phyloP scores from a whole-genome alignment of 2,113 vertebrate genomes.

The Cryptomyrus ogoouensis region DNA sequence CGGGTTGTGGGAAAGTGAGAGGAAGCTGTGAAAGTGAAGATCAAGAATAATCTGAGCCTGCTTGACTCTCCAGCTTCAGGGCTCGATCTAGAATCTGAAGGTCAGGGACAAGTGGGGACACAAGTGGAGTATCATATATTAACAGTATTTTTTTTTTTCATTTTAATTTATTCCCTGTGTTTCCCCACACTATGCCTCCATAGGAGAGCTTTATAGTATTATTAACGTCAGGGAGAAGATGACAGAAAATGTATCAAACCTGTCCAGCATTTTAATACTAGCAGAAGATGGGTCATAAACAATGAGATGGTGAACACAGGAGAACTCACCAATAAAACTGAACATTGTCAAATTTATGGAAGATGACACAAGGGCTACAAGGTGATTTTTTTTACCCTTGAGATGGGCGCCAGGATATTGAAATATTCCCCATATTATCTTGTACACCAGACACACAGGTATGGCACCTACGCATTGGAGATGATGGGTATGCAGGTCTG shows the following conservation, averaged over 20 bases:
- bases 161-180: conserved; percentile 36
- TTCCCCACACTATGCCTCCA: conserved; percentile 24
- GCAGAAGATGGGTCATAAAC: conserved; percentile 57
- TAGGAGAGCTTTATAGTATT: conserved; percentile 64
- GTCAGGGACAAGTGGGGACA: conserved; percentile 47
- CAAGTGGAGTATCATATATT: conserved; percentile 59
- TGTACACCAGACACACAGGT: neutral
- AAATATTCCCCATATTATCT: neutral
- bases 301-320: conserved; percentile 40
- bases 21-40: conserved; percentile 42
- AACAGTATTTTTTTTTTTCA: conserved; percentile 51
- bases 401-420: conserved; percentile 25
- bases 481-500: neutral
- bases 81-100: conserved; percentile 54
- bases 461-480: neutral
- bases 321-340: conserved; percentile 61
- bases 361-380: conserved; percentile 53
- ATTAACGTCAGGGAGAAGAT: conserved; percentile 65
- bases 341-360: conserved; percentile 68
- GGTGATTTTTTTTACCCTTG: conserved; percentile 57
- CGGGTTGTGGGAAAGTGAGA: conserved; percentile 21
- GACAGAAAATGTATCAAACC: conserved; percentile 61
- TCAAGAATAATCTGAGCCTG: conserved; percentile 60
- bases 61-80: conserved; percentile 57
- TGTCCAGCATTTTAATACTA: conserved; percentile 64